These are phyloP conservation scores for Coptotermes formosanus DNA, from an alignment of 1,140 invertebrate genomes.

Conservation along the genomic window DNA sequence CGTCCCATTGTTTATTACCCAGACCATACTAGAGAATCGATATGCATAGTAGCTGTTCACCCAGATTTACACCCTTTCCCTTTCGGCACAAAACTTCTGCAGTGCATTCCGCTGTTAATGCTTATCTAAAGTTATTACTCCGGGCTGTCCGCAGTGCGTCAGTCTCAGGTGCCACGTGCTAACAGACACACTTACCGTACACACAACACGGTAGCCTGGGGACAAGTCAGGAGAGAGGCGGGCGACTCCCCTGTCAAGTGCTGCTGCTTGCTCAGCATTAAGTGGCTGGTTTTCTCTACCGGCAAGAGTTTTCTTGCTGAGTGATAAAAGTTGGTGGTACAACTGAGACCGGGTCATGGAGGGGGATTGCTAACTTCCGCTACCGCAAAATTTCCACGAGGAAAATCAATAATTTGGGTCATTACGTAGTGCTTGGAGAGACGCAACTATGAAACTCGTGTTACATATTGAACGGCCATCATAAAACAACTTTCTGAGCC, in stretches of 20 bases:
- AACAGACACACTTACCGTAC: not conserved
- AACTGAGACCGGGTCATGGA: not conserved
- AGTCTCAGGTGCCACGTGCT: not conserved
- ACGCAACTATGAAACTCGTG: not conserved
- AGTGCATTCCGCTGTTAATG: no score
- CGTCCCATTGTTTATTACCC: no score
- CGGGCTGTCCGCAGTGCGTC: not conserved
- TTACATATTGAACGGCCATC: not conserved
- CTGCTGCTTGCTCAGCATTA: not conserved
- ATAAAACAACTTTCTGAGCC: not conserved
- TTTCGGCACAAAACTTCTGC: no score
- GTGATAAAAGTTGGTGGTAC: not conserved
- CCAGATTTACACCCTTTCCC: no score
- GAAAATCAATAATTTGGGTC: slow-evolving; percentile 2
- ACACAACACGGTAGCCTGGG: not conserved
- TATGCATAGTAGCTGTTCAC: no score
- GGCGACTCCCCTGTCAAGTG: not conserved
- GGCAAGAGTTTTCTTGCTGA: slow-evolving; percentile 3
- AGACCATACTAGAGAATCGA: no score
- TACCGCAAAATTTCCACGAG: not conserved
- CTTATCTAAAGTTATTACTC: no score
- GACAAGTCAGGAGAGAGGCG: not conserved
- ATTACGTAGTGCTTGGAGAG: not conserved
- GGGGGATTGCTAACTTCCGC: not conserved
- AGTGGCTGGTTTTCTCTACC: not conserved